Evolutionary conservation across 2,113 vertebrate genomes (phyloP).

Genomic region (Pipa parva): DNA sequence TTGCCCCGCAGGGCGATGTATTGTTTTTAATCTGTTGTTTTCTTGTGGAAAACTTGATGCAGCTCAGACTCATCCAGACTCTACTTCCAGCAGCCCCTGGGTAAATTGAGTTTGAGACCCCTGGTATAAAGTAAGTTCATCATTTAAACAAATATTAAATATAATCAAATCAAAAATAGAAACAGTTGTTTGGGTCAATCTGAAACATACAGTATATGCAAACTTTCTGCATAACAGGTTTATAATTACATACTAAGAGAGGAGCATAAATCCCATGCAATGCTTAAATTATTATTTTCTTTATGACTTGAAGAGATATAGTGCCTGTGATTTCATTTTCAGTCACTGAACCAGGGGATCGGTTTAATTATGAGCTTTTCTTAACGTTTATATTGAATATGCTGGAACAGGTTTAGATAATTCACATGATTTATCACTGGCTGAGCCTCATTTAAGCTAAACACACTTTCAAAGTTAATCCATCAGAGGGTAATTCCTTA

Average conservation of each 20-base stretch:
- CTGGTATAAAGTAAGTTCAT: no score
- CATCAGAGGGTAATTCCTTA: background rate
- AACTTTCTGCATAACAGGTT: no score
- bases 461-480: background rate
- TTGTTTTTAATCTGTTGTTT: no score
- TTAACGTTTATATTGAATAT: conserved; percentile 6
- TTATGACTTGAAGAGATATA: background rate
- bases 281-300: background rate
- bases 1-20: no score
- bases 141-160: no score
- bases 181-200: no score
- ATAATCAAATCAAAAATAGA: no score
- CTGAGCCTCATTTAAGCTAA: background rate
- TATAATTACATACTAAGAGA: background rate
- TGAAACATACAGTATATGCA: no score
- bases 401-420: background rate
- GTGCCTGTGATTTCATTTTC: background rate
- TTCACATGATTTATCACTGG: background rate
- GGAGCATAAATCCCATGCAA: background rate
- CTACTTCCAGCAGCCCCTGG: no score
- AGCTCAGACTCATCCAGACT: no score
- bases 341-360: background rate
- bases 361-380: background rate
- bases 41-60: no score
- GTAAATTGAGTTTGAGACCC: no score